Evolutionary conservation across 2,797 vertebrate genomes (phyloP).

Genomic region (Phylloscopus collybita): DNA sequence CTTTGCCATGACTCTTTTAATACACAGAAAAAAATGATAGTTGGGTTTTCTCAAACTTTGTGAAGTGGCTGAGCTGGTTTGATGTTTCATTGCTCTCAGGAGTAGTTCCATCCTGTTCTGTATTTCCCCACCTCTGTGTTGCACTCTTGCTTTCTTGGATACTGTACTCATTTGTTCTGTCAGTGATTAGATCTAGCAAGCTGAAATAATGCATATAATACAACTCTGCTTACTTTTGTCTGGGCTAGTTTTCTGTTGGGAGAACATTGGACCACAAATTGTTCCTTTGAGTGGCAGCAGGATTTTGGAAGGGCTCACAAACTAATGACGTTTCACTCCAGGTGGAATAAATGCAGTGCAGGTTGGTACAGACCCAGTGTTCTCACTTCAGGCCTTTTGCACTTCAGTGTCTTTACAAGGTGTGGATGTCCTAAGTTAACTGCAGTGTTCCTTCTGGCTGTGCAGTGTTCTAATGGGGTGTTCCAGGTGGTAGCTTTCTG

Average conservation of each 20-base stretch:
- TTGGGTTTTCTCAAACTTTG: not conserved
- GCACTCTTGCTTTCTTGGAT: not conserved
- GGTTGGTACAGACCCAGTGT: not conserved
- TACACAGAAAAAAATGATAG: not conserved
- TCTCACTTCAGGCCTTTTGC: not conserved
- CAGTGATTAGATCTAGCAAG: not conserved
- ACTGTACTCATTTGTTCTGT: not conserved
- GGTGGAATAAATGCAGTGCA: not conserved
- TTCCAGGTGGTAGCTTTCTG: not conserved
- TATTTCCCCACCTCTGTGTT: not conserved
- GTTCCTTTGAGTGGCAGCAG: not conserved
- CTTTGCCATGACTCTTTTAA: not conserved
- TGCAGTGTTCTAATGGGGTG: not conserved
- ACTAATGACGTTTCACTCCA: not conserved
- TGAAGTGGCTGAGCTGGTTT: not conserved
- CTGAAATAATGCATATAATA: not conserved
- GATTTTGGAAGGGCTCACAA: not conserved
- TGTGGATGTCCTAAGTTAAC: not conserved
- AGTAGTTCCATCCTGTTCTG: not conserved
- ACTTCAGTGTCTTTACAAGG: not conserved
- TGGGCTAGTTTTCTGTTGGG: not conserved
- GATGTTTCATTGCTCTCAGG: not conserved
- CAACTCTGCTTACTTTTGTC: not conserved
- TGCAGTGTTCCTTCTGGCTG: not conserved
- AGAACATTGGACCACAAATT: not conserved